Base-by-base conservation (phyloP, 2,797 vertebrate species). In the Fratercula arctica region DNA sequence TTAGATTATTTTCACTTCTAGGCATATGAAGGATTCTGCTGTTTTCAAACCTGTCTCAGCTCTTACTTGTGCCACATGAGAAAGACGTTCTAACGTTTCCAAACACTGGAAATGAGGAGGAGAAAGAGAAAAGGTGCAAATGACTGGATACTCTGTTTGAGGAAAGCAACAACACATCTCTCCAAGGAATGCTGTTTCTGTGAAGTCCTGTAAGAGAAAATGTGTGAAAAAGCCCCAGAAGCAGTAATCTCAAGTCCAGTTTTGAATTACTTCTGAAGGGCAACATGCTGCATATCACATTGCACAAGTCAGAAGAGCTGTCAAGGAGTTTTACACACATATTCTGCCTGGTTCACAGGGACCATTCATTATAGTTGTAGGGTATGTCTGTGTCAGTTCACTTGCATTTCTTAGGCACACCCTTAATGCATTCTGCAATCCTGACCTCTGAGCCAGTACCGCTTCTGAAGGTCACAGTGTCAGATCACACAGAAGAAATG, bases 211-310 rank as follows among this genome's bases (percentile, higher is more conserved):
- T 84, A 94, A 77, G 33, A 92, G 68, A 89, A 16, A 92, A 75
- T 4, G 33, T 87, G 79, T 61, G 61, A 96, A 94, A 87, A 91
- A 79, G 54, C 57, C 53, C 45, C 18, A 91, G 80, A 82, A 85
- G 41, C 60, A 85, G 56, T 31, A 92, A 80, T 46, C 59, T 90
- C 61, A 54, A 54, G 11, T 45, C 66, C 82, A 83, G 20, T 91
- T 93, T 57, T 88, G 76, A 76, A 80, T 94, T 88, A 37, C 53
- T 93, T 91, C 78, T 39, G 23, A 91, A 80, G 79, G 79, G n/a
- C 60, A 83, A 74, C 68, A 57, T 59, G 64, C 68, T 67, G 50
- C 39, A 29, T 74, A 87, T 82, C 72, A 83, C 56, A 60, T 3
- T 64, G 56, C 76, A 86, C 53, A 69, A 80, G 33, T 92, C 82